A percentile compares a stretch with the other conserved stretches of the same genome.
These are phyloP conservation scores for Phacellophora camtschatica DNA, from an alignment of 30 jellyfish, hydroid and myxozoan species.

Conservation along the genomic window DNA sequence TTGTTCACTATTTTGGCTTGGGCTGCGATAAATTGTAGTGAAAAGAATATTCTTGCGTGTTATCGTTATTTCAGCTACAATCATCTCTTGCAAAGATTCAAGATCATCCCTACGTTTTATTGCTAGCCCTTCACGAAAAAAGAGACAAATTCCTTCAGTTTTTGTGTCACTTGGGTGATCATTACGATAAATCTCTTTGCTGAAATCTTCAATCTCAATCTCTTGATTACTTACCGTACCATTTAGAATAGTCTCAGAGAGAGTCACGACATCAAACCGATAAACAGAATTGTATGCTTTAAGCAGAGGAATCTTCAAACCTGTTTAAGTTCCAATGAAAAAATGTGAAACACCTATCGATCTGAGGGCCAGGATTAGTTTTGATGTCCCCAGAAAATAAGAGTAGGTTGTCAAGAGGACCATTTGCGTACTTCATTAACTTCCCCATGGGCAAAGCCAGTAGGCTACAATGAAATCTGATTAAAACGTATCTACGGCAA, in stretches of 20 bases:
- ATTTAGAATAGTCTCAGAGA: constrained; percentile 10
- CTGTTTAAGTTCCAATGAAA: neutral
- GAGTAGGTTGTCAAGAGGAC: constrained; percentile 1
- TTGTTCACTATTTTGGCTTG: neutral
- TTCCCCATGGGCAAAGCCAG: neutral
- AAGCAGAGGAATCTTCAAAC: constrained; percentile 1
- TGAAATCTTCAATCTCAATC: constrained; percentile 20
- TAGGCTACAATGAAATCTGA: neutral
- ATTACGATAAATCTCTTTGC: constrained; percentile 44
- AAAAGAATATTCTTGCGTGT: neutral
- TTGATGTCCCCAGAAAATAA: constrained; percentile 8
- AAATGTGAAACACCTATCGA: constrained; percentile 1
- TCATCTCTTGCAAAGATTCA: constrained; percentile 7
- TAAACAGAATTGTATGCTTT: constrained; percentile 7
- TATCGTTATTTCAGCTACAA: neutral
- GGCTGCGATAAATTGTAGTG: constrained; percentile 15
- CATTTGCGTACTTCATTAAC: neutral
- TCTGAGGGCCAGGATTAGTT: constrained; percentile 29
- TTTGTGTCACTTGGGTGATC: constrained; percentile 42
- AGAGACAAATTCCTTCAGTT: constrained; percentile 24
- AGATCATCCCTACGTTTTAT: constrained; percentile 20
- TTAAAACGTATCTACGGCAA: neutral
- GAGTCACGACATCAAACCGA: neutral
- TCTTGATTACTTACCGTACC: neutral
- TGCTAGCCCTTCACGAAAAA: constrained; percentile 36